phyloP scores from a whole-genome alignment of 2,113 vertebrate species.

The Pyrgilauda ruficollis region DNA sequence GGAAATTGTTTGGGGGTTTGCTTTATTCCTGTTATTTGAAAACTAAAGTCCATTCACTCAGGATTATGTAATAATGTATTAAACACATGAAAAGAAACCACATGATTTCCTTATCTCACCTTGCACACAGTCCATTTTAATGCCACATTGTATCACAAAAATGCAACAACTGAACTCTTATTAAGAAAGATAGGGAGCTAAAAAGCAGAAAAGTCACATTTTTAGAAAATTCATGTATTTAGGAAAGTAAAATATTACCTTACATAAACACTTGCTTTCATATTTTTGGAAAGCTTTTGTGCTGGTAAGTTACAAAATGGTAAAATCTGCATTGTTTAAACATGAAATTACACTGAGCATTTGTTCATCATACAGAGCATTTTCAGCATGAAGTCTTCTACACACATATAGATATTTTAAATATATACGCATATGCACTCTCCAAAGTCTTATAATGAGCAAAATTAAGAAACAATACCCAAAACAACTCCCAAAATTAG shows the following conservation, averaged over 20 bases:
- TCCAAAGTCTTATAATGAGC: background rate
- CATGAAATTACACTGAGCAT: background rate
- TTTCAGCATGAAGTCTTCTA: background rate
- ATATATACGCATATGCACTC: background rate
- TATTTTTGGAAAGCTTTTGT: background rate
- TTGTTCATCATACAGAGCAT: background rate
- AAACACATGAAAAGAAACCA: background rate
- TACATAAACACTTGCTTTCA: background rate
- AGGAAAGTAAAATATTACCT: background rate
- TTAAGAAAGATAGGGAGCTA: background rate
- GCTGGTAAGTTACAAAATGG: background rate
- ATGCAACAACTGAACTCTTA: background rate
- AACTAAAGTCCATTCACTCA: background rate
- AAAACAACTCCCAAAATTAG: background rate
- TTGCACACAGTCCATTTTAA: background rate
- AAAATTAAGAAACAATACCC: background rate
- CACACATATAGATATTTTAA: rapidly evolving
- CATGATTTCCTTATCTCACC: background rate
- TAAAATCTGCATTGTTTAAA: background rate
- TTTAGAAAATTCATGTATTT: background rate
- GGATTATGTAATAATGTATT: background rate
- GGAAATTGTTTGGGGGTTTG: background rate
- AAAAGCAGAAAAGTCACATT: background rate
- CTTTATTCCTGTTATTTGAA: background rate
- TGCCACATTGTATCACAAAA: background rate